Evolutionary conservation across 2,888 invertebrate genomes (phyloP).

Genomic region (Heliconius charithonia): DNA sequence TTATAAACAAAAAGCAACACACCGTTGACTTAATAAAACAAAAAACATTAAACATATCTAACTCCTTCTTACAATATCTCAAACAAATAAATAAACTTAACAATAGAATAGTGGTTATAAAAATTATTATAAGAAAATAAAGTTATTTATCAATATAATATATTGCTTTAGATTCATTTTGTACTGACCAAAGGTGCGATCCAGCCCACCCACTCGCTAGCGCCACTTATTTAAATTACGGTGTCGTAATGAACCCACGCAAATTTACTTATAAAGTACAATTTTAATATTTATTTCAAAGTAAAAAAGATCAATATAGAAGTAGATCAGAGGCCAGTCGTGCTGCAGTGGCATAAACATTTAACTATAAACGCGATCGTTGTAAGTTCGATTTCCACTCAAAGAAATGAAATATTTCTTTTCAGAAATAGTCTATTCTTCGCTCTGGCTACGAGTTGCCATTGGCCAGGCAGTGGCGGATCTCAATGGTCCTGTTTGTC

Average conservation of each 20-base stretch:
- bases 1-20: too few relatives aligned
- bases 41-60: background rate
- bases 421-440: background rate
- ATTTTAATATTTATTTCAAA: background rate
- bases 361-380: background rate
- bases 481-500: too few relatives aligned
- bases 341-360: background rate
- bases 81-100: background rate
- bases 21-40: background rate
- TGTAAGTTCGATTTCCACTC: background rate
- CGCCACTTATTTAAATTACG: slow-evolving; percentile 10
- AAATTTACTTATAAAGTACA: background rate
- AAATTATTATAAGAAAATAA: slow-evolving; percentile 10
- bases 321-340: background rate
- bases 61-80: background rate
- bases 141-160: slow-evolving; percentile 22
- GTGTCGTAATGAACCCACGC: slow-evolving; percentile 10
- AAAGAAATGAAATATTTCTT: background rate
- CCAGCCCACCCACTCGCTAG: slow-evolving; percentile 19
- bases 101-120: background rate
- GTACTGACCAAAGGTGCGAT: background rate
- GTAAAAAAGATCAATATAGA: too few relatives aligned
- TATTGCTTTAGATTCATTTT: slow-evolving; percentile 4
- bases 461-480: too few relatives aligned
- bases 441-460: background rate